Percentiles rank a stretch among this genome's conserved stretches.
Evolutionary conservation across 2,797 vertebrate genomes (phyloP).

Genomic region (Galago senegalensis): DNA sequence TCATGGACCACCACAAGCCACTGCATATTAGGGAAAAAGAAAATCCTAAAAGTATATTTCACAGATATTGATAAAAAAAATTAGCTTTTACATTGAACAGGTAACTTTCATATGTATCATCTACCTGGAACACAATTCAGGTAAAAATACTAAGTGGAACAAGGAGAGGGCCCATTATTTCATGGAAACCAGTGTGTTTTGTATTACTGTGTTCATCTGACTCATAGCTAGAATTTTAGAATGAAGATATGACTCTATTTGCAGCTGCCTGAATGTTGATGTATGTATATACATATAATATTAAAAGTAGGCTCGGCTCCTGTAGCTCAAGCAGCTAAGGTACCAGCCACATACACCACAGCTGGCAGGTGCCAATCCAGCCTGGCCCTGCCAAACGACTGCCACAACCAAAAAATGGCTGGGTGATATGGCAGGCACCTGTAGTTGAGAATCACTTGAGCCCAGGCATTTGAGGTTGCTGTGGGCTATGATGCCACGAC

Average conservation of each 20-base stretch:
- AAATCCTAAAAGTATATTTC: background rate
- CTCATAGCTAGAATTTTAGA: background rate
- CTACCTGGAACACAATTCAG: background rate
- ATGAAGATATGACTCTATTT: background rate
- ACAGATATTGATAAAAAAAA: background rate
- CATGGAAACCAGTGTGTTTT: background rate
- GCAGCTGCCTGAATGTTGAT: background rate
- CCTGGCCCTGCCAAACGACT: no score
- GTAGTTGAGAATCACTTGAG: no score
- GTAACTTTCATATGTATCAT: background rate
- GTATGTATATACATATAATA: background rate
- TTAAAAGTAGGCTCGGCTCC: no score
- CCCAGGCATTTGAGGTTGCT: no score
- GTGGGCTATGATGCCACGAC: no score
- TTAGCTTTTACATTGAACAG: background rate
- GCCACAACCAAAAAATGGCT: no score
- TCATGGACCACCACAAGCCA: background rate
- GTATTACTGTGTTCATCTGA: background rate
- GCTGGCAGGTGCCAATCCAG: no score
- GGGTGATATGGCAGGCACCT: no score
- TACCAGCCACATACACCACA: no score
- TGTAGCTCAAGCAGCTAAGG: no score
- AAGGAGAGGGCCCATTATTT: background rate
- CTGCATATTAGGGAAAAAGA: background rate
- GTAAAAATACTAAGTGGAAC: background rate